Percentiles rank a stretch among this genome's conserved stretches.
Evolutionary conservation across 2,888 invertebrate species (phyloP).

Genomic region (Athalia rosae): DNA sequence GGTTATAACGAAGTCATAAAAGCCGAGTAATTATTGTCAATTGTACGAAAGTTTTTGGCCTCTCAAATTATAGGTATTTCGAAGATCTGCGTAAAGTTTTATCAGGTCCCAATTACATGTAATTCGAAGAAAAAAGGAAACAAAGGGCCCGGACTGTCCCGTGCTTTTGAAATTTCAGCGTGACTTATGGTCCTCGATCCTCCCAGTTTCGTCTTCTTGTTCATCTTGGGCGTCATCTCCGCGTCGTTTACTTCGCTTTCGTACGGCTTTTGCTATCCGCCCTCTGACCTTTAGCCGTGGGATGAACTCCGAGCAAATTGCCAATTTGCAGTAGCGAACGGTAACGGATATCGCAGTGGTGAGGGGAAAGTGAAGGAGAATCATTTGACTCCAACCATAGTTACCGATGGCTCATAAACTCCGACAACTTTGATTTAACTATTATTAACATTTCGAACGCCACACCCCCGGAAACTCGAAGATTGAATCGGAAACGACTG

Average conservation of each 20-base stretch:
- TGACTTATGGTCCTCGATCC: constrained; percentile 1
- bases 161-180: too few relatives aligned
- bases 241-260: constrained; percentile 1
- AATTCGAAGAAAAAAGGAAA: too few relatives aligned
- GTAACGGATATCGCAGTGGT: background rate
- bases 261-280: constrained; percentile 10
- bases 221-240: background rate
- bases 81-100: too few relatives aligned
- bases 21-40: too few relatives aligned
- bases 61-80: too few relatives aligned
- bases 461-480: background rate
- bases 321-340: constrained; percentile 56
- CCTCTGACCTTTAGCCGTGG: constrained; percentile 49
- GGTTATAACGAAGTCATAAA: too few relatives aligned
- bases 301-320: constrained; percentile 61
- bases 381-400: constrained; percentile 20
- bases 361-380: constrained; percentile 17
- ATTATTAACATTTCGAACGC: constrained; percentile 35
- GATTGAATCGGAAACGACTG: background rate
- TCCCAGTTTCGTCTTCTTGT: constrained; percentile 2
- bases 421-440: constrained; percentile 31
- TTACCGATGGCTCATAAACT: constrained; percentile 29
- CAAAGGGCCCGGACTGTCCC: too few relatives aligned
- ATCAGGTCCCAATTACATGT: too few relatives aligned
- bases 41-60: too few relatives aligned